These are phyloP conservation scores for Spodoptera frugiperda DNA, from an alignment of 1,140 invertebrate genomes.

Conservation along the genomic window DNA sequence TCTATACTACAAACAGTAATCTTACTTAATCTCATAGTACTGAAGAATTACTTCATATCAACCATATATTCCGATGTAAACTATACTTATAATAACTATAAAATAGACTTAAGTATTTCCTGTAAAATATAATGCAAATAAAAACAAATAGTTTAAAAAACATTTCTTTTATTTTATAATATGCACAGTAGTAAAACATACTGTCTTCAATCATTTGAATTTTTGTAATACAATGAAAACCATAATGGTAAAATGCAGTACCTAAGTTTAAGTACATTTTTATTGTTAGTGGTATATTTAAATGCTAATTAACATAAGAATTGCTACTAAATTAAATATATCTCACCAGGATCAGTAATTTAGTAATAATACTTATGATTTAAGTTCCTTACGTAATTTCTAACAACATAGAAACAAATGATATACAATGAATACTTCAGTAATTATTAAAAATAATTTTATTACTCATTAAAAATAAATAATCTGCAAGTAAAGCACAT, in stretches of 20 bases:
- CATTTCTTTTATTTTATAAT: constrained; percentile 6
- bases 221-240: background rate
- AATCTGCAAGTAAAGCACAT: constrained; percentile 36
- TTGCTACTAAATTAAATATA: too few relatives aligned
- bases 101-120: constrained; percentile 10
- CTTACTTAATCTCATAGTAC: too few relatives aligned
- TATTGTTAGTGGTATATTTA: too few relatives aligned
- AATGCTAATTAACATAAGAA: too few relatives aligned
- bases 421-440: background rate
- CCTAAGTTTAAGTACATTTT: too few relatives aligned
- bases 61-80: background rate
- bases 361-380: too few relatives aligned
- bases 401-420: background rate
- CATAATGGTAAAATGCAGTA: too few relatives aligned
- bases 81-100: background rate
- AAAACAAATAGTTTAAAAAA: constrained; percentile 10
- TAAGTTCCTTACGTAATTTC: too few relatives aligned
- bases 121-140: constrained; percentile 16
- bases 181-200: constrained; percentile 8
- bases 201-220: background rate
- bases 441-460: constrained; percentile 11
- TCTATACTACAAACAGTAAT: too few relatives aligned
- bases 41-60: too few relatives aligned
- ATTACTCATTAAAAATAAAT: constrained; percentile 39
- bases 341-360: too few relatives aligned